These are phyloP conservation scores for Cryptoblepharus egeriae DNA, from an alignment of 2,797 vertebrate species.

Conservation along the genomic window DNA sequence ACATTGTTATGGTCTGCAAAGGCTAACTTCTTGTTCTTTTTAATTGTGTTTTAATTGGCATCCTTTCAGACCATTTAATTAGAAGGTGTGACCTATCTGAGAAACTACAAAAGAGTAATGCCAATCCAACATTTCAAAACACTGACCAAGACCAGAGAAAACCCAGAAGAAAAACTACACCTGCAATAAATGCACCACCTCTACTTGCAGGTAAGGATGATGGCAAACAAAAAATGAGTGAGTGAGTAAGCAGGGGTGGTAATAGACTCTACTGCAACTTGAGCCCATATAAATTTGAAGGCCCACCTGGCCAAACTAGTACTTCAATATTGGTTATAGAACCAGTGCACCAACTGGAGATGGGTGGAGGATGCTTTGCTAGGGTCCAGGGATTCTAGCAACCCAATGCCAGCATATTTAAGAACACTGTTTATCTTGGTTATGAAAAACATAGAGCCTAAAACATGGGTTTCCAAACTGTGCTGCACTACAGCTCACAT, in stretches of 20 bases:
- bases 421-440: not conserved
- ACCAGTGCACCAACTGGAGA: no score
- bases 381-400: no score
- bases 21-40: not conserved
- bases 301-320: no score
- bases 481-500: no score
- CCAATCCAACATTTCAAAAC: slow-evolving; percentile 67
- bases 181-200: slow-evolving; percentile 84
- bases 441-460: not conserved
- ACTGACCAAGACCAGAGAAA: slow-evolving; percentile 82
- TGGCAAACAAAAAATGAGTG: not conserved
- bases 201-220: slow-evolving; percentile 83
- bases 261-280: no score
- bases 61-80: slow-evolving; percentile 74
- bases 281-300: no score
- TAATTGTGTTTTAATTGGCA: slow-evolving; percentile 53
- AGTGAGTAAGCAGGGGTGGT: no score
- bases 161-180: slow-evolving; percentile 92
- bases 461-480: not conserved
- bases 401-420: no score
- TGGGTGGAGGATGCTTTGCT: no score
- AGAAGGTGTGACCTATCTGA: slow-evolving; percentile 74
- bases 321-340: no score
- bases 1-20: not conserved
- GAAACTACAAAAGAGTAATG: slow-evolving; percentile 68